Evolutionary conservation across 1,140 invertebrate genomes (phyloP), one percentile per base, ranked within the genome.

Genomic region (Manduca sexta): DNA sequence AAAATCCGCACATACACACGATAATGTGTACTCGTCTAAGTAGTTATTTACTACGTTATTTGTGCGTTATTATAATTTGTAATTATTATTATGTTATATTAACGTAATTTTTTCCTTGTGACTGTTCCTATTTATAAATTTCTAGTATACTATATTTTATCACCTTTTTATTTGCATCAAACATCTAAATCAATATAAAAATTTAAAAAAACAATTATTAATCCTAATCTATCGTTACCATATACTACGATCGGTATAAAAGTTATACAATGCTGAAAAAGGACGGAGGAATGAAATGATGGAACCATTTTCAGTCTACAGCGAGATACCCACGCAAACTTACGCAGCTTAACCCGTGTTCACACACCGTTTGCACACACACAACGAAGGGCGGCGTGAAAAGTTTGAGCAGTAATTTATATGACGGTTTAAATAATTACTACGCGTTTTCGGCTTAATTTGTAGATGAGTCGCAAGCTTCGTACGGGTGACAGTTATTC

Each of bases 361-460:
- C 62, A 56, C 50, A 42, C 21, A 18, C 39, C 35, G 34, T 39
- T n/a, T 45, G 40, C 51, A 64, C 69, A 38, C 69, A 65, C 70
- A 72, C 78, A 66, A 26, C 42, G 45, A 42, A 43, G 26, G 16
- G 33, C 55, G 65, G 66, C 73, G 71, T 83, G 79, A 85, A 85
- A 83, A 83, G 81, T 85, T 84, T 77, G 67, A 79, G 70, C 77
- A 69, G 78, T 85, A 85, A 85, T 85, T 85, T 85, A 83, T 85
- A 85, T 83, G 82, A 85, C 79, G 79, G 77, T 85, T 83, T 85
- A 85, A 85, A 85, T 85, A 83, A 85, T 85, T 85, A 85, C 79
- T 78, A 53, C 67, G 65, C 75, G 81, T 83, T 84, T 83, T 81
- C 80, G 74, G 74, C 77, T 82, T 77, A 81, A 85, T 85, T 85